Evolutionary conservation across 1,140 invertebrate genomes (phyloP), one percentile per base, ranked within the genome.

Genomic region (Pseudomyrmex dendroicus): DNA sequence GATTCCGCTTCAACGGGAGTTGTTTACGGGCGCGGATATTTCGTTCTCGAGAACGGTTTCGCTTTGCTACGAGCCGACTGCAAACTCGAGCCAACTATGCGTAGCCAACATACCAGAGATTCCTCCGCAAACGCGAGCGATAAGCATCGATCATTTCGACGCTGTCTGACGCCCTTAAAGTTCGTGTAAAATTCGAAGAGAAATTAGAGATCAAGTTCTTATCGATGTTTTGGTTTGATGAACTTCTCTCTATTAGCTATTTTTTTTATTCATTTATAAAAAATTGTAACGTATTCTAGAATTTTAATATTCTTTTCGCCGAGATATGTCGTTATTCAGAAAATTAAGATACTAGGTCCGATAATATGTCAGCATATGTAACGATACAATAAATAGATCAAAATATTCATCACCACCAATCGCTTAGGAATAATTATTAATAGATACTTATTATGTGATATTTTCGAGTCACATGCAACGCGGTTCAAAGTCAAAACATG

Each of bases 71-170:
- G 52, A 78, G 54, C 57, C 22, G 57, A 10, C 25, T 62, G 56
- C 70, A 15, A 84, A 84, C 61, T 70, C 54, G 35, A 66, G 54
- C 52, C 82, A 86, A 86, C 67, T 78, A 86, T 86, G 78, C 82
- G 22, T n/a, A 83, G 50, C 20, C 61, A 56, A 63, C 80, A 67
- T 62, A 73, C 54, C 67, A 44, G 62, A 86, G 56, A 88, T 87
- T 76, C 72, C 73, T 78, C 82, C 62, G 17, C 20, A 83, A 77
- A 82, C 50, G 76, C 46, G 13, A 56, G 54, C 57, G 66, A 57
- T 70, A 78, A 78, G 46, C 50, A 15, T 48, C 76, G 54, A 80
- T 80, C 70, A 70, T 50, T 80, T 59, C 66, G 22, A 59, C 52
- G 20, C 20, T 78, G 48, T 17, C 48, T 13, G 48, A 56, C 66